Percentiles rank a stretch among this genome's conserved stretches.
These are phyloP conservation scores for Lateolabrax maculatus DNA, from an alignment of 2,797 vertebrate genomes.

Conservation along the genomic window DNA sequence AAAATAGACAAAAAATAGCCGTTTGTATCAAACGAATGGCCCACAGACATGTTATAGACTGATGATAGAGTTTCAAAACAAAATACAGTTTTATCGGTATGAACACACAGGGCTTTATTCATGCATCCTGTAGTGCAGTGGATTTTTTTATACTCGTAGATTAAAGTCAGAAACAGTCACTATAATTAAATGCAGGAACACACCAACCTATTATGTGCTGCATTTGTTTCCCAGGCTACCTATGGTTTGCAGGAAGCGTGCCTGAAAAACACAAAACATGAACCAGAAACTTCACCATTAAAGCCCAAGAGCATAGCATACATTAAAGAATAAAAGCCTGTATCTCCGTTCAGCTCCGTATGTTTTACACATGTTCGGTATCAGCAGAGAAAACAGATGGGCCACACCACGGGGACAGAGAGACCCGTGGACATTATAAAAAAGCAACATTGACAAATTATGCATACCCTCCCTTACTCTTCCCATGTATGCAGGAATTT, in stretches of 20 bases:
- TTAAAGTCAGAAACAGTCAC: slow-evolving; percentile 43
- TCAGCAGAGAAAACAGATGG: slow-evolving; percentile 80
- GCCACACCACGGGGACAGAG: slow-evolving; percentile 72
- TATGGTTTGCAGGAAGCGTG: slow-evolving; percentile 26
- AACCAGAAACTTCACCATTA: slow-evolving; percentile 79
- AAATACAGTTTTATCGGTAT: slow-evolving; percentile 54
- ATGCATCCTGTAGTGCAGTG: slow-evolving; percentile 27
- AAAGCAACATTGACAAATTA: slow-evolving; percentile 79
- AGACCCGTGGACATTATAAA: slow-evolving; percentile 74
- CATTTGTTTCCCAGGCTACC: slow-evolving; percentile 45
- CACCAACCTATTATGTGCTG: slow-evolving; percentile 54
- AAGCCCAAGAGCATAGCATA: slow-evolving; percentile 81
- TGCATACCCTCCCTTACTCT: slow-evolving; percentile 54
- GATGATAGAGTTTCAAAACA: slow-evolving; percentile 41
- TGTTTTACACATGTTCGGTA: slow-evolving; percentile 77
- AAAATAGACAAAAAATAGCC: slow-evolving; percentile 5
- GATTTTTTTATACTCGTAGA: slow-evolving; percentile 38
- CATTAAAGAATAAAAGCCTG: slow-evolving; percentile 73
- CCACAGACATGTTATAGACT: slow-evolving; percentile 45
- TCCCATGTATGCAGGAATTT: slow-evolving; percentile 72
- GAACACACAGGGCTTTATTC: slow-evolving; percentile 38
- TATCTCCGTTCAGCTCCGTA: slow-evolving; percentile 59
- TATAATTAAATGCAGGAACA: slow-evolving; percentile 57
- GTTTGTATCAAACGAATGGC: slow-evolving; percentile 43
- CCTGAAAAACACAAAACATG: slow-evolving; percentile 67